Evolutionary conservation across 2,888 invertebrate genomes (phyloP), one percentile per base, ranked within the genome.

Genomic region (Cataglyphis rosenhaueri): DNA sequence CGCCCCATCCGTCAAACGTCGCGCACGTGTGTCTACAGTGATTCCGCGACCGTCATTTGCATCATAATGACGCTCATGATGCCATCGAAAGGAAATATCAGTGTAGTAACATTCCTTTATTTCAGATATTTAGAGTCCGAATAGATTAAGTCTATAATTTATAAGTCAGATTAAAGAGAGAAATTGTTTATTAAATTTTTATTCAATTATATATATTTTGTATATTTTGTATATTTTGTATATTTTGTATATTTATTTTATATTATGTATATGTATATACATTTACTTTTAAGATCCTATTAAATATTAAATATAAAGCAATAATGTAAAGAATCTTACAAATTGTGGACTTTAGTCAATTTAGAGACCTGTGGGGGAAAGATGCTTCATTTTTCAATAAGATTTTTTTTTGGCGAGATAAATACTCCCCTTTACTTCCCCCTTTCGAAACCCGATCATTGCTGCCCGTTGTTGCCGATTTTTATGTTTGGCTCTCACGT

Each of bases 1-100:
- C 85, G 88, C 88, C 48, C n/a, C 90, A 92, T 93, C 89, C 92
- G 92, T 93, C 93, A 92, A 92, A 90, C 88, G 84, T 90, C 83
- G 44, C 25, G 44, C 21, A 79, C 59, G 70, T 32, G 59, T 70
- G 78, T 79, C 44, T 44, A 68, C 38, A 57, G 32, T 12, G 41
- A 68, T 78, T 68, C 32, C 41, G 59, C 62, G 55, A n/a, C n/a
- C 29, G 35, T 44, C 71, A 68, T 83, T 83, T 83, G 57, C 68
- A 79, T 71, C 83, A 65, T 83, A 83, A 83, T 83, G 64, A 81
- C 55, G 57, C 25, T 71, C 52, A 29, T 64, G 48, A 52, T 52
- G 38, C 29, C 52, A 65, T 21, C 35, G 48, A 62, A 29, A 66
- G 29, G 57, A 57, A 59, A 21, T 32, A 57, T 29, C 66, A 29